phyloP scores from a whole-genome alignment of 2,797 vertebrate genomes.

The Labroides dimidiatus region DNA sequence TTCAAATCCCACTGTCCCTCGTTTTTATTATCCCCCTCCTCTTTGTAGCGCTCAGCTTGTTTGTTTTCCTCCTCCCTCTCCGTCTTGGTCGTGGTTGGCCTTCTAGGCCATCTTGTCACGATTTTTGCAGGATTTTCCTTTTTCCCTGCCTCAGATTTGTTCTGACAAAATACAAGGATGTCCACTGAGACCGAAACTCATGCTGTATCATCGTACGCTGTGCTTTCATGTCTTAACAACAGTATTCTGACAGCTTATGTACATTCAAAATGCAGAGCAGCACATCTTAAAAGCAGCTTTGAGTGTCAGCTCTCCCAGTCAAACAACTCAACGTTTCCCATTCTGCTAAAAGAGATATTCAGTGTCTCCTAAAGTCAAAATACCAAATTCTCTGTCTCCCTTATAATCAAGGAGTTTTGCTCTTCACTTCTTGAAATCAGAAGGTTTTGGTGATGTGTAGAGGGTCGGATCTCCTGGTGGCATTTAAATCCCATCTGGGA shows the following conservation, averaged over 20 bases:
- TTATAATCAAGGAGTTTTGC: constrained; percentile 2
- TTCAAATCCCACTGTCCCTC: constrained; percentile 22
- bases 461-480: constrained; percentile 19
- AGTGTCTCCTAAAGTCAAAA: constrained; percentile 4
- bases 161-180: constrained; percentile 1
- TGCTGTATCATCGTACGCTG: constrained; percentile 8
- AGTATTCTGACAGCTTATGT: constrained; percentile 6
- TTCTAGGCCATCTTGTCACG: constrained; percentile 17
- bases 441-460: constrained; percentile 1
- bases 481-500: constrained; percentile 12
- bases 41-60: constrained; percentile 39
- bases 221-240: constrained; percentile 5
- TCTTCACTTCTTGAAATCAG: constrained; percentile 1
- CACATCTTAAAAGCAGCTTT: not conserved
- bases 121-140: not conserved
- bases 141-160: constrained; percentile 5
- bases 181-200: constrained; percentile 31
- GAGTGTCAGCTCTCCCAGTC: not conserved
- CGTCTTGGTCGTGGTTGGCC: constrained; percentile 29
- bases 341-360: not conserved
- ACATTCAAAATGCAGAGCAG: constrained; percentile 43
- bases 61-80: constrained; percentile 42
- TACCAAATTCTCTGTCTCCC: not conserved
- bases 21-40: constrained; percentile 49
- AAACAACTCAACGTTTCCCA: not conserved